A percentile compares a stretch with the other conserved stretches of the same genome.
phyloP scores from a whole-genome alignment of 2,113 vertebrate genomes.

The Aythya baeri region DNA sequence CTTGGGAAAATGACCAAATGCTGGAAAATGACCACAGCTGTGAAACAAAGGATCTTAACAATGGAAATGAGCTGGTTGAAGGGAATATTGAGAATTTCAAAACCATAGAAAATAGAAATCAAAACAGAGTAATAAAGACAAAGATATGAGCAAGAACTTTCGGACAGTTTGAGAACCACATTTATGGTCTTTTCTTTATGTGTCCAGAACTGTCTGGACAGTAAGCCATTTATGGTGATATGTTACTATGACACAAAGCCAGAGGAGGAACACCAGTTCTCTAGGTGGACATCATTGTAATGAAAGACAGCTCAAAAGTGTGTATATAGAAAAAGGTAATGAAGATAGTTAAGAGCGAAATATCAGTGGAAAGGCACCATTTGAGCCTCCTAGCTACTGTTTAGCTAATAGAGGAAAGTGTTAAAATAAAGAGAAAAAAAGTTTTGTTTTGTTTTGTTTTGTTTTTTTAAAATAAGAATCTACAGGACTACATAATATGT shows the following conservation, averaged over 20 bases:
- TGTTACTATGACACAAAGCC: background rate
- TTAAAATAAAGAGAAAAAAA: background rate
- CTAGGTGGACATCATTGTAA: background rate
- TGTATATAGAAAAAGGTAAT: background rate
- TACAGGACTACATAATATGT: background rate
- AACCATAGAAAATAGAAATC: background rate
- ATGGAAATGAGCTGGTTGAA: background rate
- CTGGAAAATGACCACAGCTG: background rate
- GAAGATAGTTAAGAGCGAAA: background rate
- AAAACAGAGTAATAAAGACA: background rate
- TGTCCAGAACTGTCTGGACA: background rate
- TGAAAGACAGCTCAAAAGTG: background rate
- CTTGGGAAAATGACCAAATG: background rate
- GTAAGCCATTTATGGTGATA: background rate
- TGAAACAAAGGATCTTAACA: background rate
- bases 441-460: too few species aligned
- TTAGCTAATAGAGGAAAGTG: background rate
- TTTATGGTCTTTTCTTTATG: background rate
- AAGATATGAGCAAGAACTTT: background rate
- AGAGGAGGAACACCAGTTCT: background rate
- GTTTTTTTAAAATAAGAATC: background rate
- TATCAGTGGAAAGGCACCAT: background rate
- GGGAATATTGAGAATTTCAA: background rate
- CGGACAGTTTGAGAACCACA: background rate
- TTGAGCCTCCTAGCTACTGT: background rate